Evolutionary conservation across 1,140 invertebrate genomes (phyloP).

Genomic region (Dinoponera quadriceps): DNA sequence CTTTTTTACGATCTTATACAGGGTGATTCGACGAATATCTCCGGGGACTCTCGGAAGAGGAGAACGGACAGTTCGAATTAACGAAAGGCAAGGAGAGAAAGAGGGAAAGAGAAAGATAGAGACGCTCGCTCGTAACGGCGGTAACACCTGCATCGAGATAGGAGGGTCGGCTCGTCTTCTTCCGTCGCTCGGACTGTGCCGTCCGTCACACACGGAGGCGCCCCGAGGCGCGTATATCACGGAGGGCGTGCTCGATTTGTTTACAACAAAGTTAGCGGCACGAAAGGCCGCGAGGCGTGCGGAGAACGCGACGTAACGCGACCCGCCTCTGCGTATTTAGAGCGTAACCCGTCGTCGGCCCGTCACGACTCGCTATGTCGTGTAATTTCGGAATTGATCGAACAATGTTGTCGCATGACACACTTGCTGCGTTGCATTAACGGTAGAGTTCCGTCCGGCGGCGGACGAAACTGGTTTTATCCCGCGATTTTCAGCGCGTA

Average conservation of each 20-base stretch:
- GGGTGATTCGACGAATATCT: constrained; percentile 38
- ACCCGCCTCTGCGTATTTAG: neutral
- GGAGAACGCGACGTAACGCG: neutral
- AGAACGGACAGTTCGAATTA: neutral
- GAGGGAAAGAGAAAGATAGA: no score
- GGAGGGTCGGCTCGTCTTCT: no score
- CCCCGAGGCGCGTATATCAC: no score
- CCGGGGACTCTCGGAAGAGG: neutral
- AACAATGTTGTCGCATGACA: constrained; percentile 36
- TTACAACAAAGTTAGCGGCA: neutral
- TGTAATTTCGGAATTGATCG: constrained; percentile 31
- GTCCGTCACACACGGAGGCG: no score
- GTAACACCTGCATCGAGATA: no score
- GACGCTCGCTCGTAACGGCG: neutral
- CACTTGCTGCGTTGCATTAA: constrained; percentile 35
- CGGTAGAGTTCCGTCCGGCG: constrained; percentile 40
- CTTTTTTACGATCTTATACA: constrained; percentile 49
- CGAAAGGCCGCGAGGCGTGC: neutral
- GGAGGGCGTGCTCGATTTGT: neutral
- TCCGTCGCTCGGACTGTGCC: no score
- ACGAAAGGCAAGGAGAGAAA: neutral
- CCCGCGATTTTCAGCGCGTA: constrained; percentile 31
- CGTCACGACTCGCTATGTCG: no score
- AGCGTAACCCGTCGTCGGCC: neutral
- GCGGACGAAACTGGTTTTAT: constrained; percentile 56